Base-by-base conservation (phyloP, 2,113 vertebrate species). In the Lichenostomus cassidix region DNA sequence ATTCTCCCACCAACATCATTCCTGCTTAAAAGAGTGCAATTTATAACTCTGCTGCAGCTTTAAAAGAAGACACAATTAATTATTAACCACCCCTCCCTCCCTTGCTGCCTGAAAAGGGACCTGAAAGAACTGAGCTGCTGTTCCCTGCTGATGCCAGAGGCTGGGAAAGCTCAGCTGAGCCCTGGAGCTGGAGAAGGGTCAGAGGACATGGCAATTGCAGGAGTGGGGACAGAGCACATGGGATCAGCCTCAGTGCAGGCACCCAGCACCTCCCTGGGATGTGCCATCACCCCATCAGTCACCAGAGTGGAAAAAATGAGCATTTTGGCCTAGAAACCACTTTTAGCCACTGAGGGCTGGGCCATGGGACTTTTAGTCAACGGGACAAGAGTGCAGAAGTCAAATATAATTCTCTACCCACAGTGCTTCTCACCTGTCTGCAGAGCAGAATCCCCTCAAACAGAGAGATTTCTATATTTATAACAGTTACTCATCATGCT, bases 121-220 rank as follows among this genome's bases (percentile, higher is more conserved):
- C 22, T 11, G 1, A n/a, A 10, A 0, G 6, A 62, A 15, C 6
- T 1, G 0, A 69, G 41, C 8, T 63, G 69, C 47, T 2, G 5
- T 25, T 9, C 2, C 15, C 3, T 37, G 70, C 39, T 3, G 5
- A 31, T 6, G 4, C 15, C 68, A 35, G 44, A 4, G 8, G 19
- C 0, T 49, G 60, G 41, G 52, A 49, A 33, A 53, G 41, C 71
- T 67, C 56, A 62, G 19, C 25, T 27, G 22, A 16, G 33, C 24
- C 21, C 31, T 31, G 2, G 15, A 39, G 82, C 47, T 58, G 50
- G n/a, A 62, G 22, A 24, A 17, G 12, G 52, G 27, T 47, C 58
- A 23, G 68, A 37, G 55, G 6, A 39, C 22, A 11, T 0, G 1
- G 73, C 20, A 37, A 35, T 0, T 0, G 0, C 9, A n/a, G 33